Evolutionary conservation across 2,797 vertebrate genomes (phyloP), one percentile per base, ranked within the genome.

Genomic region (Heteromormyrus szaboi): DNA sequence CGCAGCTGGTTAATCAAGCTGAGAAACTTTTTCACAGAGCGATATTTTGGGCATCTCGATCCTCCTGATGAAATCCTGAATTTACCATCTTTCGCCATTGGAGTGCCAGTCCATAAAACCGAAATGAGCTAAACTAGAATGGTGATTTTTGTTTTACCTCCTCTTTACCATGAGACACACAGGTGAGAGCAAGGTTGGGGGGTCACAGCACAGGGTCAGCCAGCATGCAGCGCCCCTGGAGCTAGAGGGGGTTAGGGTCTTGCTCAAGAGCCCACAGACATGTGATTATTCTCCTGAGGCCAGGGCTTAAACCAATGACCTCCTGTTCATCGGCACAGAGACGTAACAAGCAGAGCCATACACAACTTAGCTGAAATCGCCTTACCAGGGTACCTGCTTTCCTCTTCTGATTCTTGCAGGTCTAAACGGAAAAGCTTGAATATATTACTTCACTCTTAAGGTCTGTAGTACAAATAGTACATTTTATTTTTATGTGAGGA

Each of bases 1-100:
- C 87, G 29, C 94, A 91, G 86, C 19, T 37, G 88, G 85, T 93
- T 93, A 90, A 90, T 91, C 51, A 90, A 92, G 90, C 59, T 33
- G 33, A 19, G 33, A 17, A n/a, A 17, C 19, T 33, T 46, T 50
- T 53, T 41, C 33, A 54, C 48, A 7, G 29, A 85, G 46, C 5
- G 48, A 50, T 50, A 14, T 85, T 25, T 29, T 11, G n/a, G n/a
- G 50, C 48, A 59, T n/a, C 22, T 59, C 3, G 5, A 11, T 29
- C 17, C 37, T 87, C 3, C 19, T 37, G 25, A 86, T 59, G 8
- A 87, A 59, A 87, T n/a, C 29, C 53, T 12, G 6, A 62, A 59
- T 59, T 22, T 11, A 19, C 51, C 53, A 41, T 86, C 25, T 4
- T 86, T 19, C 5, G 48, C 22, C 11, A 29, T 50, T 22, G 22